A percentile compares a stretch with the other conserved stretches of the same genome.
Conservation (phyloP, 2,797 vertebrate species). For the Lycodopsis pacificus region DNA sequence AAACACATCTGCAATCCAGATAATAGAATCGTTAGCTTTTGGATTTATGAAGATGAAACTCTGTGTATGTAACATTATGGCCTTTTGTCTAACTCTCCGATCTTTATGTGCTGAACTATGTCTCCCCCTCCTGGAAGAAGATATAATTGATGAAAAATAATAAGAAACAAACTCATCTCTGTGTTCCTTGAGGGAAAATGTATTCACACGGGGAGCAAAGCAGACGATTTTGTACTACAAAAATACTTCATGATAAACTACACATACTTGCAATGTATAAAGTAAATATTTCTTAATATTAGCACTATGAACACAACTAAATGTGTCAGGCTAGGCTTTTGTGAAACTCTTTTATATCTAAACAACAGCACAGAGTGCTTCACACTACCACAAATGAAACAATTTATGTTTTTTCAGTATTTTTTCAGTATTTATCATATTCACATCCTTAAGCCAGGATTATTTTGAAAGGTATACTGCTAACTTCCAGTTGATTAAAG, state of each 20-base stretch:
- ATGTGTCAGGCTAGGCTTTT: background rate
- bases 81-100: background rate
- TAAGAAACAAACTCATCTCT: background rate
- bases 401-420: background rate
- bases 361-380: background rate
- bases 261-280: background rate
- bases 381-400: background rate
- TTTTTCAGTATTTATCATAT: too few species aligned
- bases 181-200: background rate
- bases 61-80: background rate
- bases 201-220: background rate
- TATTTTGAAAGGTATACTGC: background rate
- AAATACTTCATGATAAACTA: background rate
- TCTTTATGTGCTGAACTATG: background rate
- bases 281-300: background rate
- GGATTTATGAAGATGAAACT: background rate
- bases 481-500: background rate
- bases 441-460: background rate
- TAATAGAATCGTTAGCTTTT: background rate
- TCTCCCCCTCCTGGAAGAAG: constrained; percentile 44
- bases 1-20: background rate
- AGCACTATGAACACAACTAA: background rate
- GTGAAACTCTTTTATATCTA: background rate
- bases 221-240: background rate
- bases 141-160: background rate